Percentiles rank a stretch among this genome's conserved stretches.
phyloP scores from a whole-genome alignment of 1,140 invertebrate genomes.

The Coptotermes formosanus region DNA sequence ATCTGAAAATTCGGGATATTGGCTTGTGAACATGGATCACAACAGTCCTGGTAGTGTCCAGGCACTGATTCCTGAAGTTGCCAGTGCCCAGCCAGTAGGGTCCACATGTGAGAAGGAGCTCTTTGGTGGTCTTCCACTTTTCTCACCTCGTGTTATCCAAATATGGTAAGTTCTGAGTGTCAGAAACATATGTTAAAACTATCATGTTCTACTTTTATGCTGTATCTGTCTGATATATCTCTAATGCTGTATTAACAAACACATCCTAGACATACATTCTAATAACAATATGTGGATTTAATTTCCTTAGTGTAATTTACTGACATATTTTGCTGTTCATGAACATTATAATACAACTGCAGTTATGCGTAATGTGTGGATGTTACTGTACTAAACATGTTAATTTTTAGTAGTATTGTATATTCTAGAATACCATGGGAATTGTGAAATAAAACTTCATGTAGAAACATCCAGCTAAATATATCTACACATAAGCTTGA shows the following conservation, averaged over 20 bases:
- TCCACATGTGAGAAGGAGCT: neutral
- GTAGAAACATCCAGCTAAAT: too few relatives aligned
- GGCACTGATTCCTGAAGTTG: constrained; percentile 19
- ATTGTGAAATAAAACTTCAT: too few relatives aligned
- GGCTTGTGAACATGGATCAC: constrained; percentile 15
- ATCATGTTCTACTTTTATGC: neutral
- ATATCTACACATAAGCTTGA: too few relatives aligned
- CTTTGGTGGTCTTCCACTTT: neutral
- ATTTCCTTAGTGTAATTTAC: too few relatives aligned
- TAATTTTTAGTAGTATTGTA: too few relatives aligned
- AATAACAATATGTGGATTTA: too few relatives aligned
- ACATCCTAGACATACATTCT: neutral
- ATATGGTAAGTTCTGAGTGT: constrained; percentile 7
- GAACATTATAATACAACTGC: too few relatives aligned
- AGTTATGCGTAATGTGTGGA: too few relatives aligned
- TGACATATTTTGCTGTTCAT: too few relatives aligned
- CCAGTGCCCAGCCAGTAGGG: neutral
- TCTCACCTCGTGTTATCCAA: neutral
- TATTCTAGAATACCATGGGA: too few relatives aligned
- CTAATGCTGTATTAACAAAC: neutral
- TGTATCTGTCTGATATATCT: neutral
- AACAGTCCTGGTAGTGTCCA: neutral
- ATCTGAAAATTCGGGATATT: neutral
- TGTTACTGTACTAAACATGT: too few relatives aligned
- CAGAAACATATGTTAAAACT: neutral